Conservation (phyloP, 2,888 invertebrate species). For the Myathropa florea region DNA sequence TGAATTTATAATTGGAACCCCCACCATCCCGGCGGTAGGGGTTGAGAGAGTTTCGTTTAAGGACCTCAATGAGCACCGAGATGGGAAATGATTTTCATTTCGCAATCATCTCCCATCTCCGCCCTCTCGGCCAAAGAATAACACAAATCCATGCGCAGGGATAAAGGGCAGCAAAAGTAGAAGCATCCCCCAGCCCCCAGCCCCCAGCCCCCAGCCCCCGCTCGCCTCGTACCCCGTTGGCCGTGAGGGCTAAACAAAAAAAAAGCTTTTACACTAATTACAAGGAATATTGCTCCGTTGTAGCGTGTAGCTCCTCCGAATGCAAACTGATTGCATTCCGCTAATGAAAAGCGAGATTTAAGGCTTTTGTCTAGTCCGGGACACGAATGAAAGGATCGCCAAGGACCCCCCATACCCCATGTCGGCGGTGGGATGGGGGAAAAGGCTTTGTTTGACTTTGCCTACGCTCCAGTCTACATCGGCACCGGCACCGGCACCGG, state of each 20-base stretch:
- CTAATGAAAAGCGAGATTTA: conserved; percentile 60
- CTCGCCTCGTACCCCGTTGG: too few relatives aligned
- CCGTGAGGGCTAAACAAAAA: not conserved
- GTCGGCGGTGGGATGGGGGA: too few relatives aligned
- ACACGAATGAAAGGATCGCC: not conserved
- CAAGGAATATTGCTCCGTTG: conserved; percentile 40
- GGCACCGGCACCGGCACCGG: not conserved
- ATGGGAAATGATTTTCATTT: conserved; percentile 5
- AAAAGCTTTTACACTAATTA: conserved; percentile 67
- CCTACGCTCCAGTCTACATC: not conserved
- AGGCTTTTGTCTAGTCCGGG: conserved; percentile 14
- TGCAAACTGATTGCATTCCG: conserved; percentile 63
- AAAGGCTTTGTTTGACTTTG: not conserved
- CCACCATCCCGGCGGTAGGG: too few relatives aligned
- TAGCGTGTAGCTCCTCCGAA: conserved; percentile 30
- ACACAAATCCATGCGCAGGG: not conserved
- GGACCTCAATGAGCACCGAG: not conserved
- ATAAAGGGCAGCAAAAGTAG: not conserved
- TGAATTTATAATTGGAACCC: conserved; percentile 17
- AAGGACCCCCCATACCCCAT: not conserved
- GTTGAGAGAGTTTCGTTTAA: too few relatives aligned
- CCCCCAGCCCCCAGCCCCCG: not conserved
- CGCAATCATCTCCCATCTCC: not conserved
- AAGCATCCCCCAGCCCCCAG: not conserved
- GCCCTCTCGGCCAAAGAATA: not conserved